Base-by-base conservation (phyloP, 1,140 invertebrate species). In the Cydia fagiglandana region DNA sequence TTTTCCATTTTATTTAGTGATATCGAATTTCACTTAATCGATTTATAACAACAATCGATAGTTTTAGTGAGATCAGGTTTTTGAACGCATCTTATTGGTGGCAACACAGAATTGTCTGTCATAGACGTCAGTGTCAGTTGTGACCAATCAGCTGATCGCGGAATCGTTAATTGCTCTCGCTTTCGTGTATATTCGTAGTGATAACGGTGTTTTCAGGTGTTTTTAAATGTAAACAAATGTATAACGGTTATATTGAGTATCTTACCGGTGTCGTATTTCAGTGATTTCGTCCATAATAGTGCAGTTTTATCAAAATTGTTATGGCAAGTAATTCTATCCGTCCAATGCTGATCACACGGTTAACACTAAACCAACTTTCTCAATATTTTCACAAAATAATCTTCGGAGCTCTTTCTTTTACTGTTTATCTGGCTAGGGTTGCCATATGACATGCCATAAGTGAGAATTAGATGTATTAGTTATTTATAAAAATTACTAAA, bases 161-260 rank as follows among this genome's bases (percentile, higher is more conserved):
- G 47, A 50, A 13, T 50, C 47, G 47, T 9, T 3, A 50, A 50
- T 9, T 50, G 47, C 47, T 50, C 47, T 9, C 47, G 47, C 47
- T 10, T 50, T 50, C 47, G 47, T 50, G 47, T 50, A 9, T 15
- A 50, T 13, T 50, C 47, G 47, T 50, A 50, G 12, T 50, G 47
- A 50, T 50, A 50, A 50, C 47, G 47, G 47, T 50, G 47, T 50
- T 50, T 50, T 13, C 47, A 9, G 6, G 47, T 50, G 47, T 3
- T 50, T 50, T 50, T 50, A 50, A 50, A 50, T 50, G 47, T 50
- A 50, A 50, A 50, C 47, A 50, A 50, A 50, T 50, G 47, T 9
- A 9, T 13, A 50, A 50, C 47, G 47, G 47, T 50, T 50, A 50
- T 4, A 50, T 7, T 50, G 47, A 50, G 47, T 50, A 50, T 50